phyloP scores from a whole-genome alignment of 2,113 vertebrate species.

The Tupaia chinensis region DNA sequence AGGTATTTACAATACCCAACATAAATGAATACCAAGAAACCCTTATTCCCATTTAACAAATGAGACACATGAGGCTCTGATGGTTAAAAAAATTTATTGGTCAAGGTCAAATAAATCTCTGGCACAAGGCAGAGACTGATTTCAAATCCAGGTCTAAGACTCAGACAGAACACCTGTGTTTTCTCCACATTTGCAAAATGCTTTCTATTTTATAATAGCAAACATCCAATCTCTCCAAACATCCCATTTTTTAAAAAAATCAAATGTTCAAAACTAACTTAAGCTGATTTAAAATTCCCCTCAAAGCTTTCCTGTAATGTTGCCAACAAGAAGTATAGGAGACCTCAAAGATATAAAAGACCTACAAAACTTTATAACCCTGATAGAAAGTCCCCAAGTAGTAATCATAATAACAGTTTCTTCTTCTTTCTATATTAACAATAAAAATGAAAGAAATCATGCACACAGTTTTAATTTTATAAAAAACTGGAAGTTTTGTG shows the following conservation, averaged over 20 bases:
- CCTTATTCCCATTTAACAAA: neutral
- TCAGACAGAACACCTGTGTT: neutral
- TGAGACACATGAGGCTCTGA: neutral
- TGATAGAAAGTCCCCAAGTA: neutral
- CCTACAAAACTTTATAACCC: neutral
- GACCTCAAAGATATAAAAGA: neutral
- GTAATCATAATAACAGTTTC: neutral
- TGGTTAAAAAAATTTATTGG: constrained; percentile 21
- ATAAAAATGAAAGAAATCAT: neutral
- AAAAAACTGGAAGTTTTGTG: neutral
- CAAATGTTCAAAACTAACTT: neutral
- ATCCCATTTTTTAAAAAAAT: neutral
- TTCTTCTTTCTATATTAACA: neutral
- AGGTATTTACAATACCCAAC: neutral
- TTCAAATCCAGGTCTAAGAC: neutral
- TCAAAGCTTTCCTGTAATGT: neutral
- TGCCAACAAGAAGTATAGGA: neutral
- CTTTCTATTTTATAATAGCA: neutral
- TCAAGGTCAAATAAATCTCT: neutral
- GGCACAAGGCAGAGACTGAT: neutral
- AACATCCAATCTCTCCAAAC: neutral
- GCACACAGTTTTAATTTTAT: neutral
- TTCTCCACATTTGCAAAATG: neutral
- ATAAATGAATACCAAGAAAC: constrained; percentile 6
- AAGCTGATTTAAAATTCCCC: neutral